A percentile compares a stretch with the other conserved stretches of the same genome.
phyloP scores from a whole-genome alignment of 2,113 vertebrate genomes.

The Perca schrenkii region DNA sequence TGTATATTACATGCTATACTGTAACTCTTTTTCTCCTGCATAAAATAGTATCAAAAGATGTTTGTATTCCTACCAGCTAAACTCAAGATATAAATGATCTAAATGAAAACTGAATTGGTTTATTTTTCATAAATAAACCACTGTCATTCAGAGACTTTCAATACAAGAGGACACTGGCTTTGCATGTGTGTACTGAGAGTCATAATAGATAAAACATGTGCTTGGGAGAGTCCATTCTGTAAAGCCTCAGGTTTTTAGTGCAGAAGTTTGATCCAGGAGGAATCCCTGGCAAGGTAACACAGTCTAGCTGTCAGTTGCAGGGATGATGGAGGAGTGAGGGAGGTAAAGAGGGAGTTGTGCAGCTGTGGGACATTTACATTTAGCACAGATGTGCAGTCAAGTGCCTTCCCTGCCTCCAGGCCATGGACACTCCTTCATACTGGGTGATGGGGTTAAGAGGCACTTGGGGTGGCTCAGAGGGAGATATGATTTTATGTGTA shows the following conservation, averaged over 20 bases:
- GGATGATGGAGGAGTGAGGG: conserved; percentile 11
- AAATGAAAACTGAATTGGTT: conserved; percentile 5
- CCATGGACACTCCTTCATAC: conserved; percentile 39
- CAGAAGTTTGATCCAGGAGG: conserved; percentile 55
- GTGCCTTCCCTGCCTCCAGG: conserved; percentile 53
- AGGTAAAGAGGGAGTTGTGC: conserved; percentile 30
- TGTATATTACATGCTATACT: neutral
- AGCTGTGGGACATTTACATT: conserved; percentile 61
- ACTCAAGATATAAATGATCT: conserved; percentile 1
- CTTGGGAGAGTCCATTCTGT: conserved; percentile 44
- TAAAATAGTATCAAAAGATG: neutral
- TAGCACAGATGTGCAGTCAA: conserved; percentile 57
- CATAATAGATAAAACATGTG: conserved; percentile 69
- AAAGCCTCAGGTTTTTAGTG: conserved; percentile 53
- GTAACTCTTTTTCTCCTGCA: neutral
- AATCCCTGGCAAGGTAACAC: conserved; percentile 71
- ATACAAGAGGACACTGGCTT: conserved; percentile 8
- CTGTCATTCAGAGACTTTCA: neutral
- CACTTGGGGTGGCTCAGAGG: conserved; percentile 35
- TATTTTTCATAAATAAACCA: conserved; percentile 21
- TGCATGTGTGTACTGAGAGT: neutral
- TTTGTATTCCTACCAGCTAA: neutral
- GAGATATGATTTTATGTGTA: conserved; percentile 25
- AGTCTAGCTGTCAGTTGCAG: conserved; percentile 72
- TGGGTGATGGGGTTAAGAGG: conserved; percentile 59